phyloP scores from a whole-genome alignment of 2,888 invertebrate species.

The Rhabditophanes sp. region DNA sequence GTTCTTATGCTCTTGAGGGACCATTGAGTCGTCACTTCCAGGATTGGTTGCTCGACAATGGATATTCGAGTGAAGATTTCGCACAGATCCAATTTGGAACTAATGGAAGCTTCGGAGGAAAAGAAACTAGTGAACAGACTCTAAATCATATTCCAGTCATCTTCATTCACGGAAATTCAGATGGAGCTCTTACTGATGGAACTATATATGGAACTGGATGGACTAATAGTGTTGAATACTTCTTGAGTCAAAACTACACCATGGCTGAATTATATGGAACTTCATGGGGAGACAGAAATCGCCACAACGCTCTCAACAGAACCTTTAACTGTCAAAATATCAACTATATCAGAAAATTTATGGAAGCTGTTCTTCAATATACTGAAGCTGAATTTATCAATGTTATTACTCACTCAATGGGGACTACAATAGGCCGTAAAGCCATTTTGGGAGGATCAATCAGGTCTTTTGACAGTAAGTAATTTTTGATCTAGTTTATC shows the following conservation, averaged over 20 bases:
- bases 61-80: conserved; percentile 14
- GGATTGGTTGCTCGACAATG: too few relatives aligned
- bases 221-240: conserved; percentile 16
- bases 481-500: not conserved
- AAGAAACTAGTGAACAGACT: not conserved
- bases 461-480: conserved; percentile 12
- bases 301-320: conserved; percentile 1
- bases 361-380: conserved; percentile 24
- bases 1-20: too few relatives aligned
- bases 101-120: conserved; percentile 19
- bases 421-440: conserved; percentile 23
- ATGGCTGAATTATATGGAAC: conserved; percentile 26
- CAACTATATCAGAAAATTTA: conserved; percentile 15
- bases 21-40: too few relatives aligned
- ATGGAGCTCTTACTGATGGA: conserved; percentile 19
- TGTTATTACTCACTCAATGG: conserved; percentile 28
- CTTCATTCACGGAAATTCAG: conserved; percentile 24
- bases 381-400: conserved; percentile 18
- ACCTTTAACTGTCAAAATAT: conserved; percentile 19
- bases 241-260: conserved; percentile 15
- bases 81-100: conserved; percentile 12
- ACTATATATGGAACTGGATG: conserved; percentile 21
- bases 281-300: conserved; percentile 22
- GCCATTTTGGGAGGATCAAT: conserved; percentile 22
- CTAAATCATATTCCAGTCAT: conserved; percentile 11